Conservation (phyloP, 2,888 invertebrate species). For the Halictus ligatus region DNA sequence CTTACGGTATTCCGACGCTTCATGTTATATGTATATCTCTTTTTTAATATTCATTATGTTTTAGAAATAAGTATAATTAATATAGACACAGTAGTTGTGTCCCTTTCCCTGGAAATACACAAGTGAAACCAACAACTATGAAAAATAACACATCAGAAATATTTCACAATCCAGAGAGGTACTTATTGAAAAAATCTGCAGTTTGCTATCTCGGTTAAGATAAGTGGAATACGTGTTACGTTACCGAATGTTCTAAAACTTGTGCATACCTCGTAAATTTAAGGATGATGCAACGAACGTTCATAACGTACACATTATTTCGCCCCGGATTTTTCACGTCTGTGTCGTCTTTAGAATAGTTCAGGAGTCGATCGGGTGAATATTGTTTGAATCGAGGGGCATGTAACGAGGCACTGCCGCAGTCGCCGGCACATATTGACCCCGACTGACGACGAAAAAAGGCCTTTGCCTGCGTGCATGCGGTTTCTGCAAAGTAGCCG, state of each 20-base stretch:
- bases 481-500: slow-evolving; percentile 49
- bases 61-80: too few relatives aligned
- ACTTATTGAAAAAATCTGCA: background rate
- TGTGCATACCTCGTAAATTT: background rate
- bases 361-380: background rate
- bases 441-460: slow-evolving; percentile 21
- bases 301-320: background rate
- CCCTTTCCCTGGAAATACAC: background rate
- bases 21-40: too few relatives aligned
- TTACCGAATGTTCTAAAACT: background rate
- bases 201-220: background rate
- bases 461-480: slow-evolving; percentile 20
- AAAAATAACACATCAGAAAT: background rate
- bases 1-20: too few relatives aligned
- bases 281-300: background rate
- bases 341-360: background rate
- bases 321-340: background rate
- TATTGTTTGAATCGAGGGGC: background rate
- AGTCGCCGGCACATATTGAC: slow-evolving; percentile 17
- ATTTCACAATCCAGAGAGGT: background rate
- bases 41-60: too few relatives aligned
- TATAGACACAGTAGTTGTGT: too few relatives aligned
- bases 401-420: background rate
- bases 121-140: background rate
- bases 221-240: background rate